Evolutionary conservation across 2,888 invertebrate genomes (phyloP), one percentile per base, ranked within the genome.

Genomic region (Tetrapedia diversipes): DNA sequence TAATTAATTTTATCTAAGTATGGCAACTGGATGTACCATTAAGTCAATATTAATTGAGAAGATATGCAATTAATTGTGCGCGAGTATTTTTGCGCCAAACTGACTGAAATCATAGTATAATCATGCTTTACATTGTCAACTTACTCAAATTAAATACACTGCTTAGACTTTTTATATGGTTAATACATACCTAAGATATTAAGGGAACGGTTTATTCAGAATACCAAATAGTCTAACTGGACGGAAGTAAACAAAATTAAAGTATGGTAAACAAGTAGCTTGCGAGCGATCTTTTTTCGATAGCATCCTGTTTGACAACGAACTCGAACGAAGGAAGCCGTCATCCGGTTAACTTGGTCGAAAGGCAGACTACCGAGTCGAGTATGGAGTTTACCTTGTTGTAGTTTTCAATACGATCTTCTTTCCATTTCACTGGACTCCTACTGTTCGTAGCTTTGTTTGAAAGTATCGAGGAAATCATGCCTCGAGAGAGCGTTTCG

Each of bases 381-480:
- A 53, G 24, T 34, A 57, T 34, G 8, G 24, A 73, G 24, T 64
- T 64, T 59, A 53, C 39, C 27, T 27, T 37, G n/a, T 54, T 10
- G 32, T 45, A 43, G 22, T 34, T 34, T 60, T 27, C 74, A n/a
- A 65, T 53, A 37, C 37, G 37, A 45, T 32, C n/a, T n/a, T n/a
- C 37, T n/a, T 22, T 4, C 6, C 22, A 47, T 29, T 51, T 37
- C 37, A 1, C 16, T 4, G 19, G 4, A 51, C 7, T 16, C 7
- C 29, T 7, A 49, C 10, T 47, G 11, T 41, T 24, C 6, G 45
- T 37, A 32, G n/a, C 24, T 45, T 37, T 51, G 39, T 69, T 57
- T 11, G 19, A 24, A 64, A 57, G 57, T 39, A 53, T 43, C 72
- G 43, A 37, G 27, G 45, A 59, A 54, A 54, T 54, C 39, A 22